Evolutionary conservation across 2,888 invertebrate species (phyloP).

Genomic region (Cheilosia impressa): DNA sequence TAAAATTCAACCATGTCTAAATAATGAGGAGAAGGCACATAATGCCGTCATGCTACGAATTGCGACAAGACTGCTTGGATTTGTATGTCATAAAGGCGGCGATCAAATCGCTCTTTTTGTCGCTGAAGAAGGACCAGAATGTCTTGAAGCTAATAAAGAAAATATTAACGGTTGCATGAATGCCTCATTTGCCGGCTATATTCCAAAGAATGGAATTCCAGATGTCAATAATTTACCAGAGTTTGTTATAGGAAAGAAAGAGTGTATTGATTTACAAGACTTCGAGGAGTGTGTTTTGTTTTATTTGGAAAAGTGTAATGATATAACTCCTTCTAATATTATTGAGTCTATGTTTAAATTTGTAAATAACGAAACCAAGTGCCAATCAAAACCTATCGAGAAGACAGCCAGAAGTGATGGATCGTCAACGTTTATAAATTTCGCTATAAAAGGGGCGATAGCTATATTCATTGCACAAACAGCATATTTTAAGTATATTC

Average conservation of each 20-base stretch:
- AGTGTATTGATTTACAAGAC: slow-evolving; percentile 81
- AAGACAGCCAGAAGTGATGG: slow-evolving; percentile 31
- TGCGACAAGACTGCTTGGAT: slow-evolving; percentile 87
- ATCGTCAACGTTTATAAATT: neutral
- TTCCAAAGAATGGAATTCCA: slow-evolving; percentile 83
- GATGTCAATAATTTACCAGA: slow-evolving; percentile 84
- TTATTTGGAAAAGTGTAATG: slow-evolving; percentile 86
- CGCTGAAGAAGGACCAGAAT: slow-evolving; percentile 91
- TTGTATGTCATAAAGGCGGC: slow-evolving; percentile 91
- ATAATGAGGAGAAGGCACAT: slow-evolving; percentile 86
- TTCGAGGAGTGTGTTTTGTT: slow-evolving; percentile 81
- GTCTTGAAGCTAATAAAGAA: slow-evolving; percentile 86
- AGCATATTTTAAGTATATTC: neutral
- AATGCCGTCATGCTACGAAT: slow-evolving; percentile 87
- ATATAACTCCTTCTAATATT: slow-evolving; percentile 92
- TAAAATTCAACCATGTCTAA: slow-evolving; percentile 87
- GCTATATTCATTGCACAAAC: slow-evolving; percentile 15
- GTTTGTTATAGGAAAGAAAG: slow-evolving; percentile 86
- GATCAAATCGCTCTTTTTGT: slow-evolving; percentile 93
- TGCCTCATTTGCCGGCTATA: slow-evolving; percentile 85
- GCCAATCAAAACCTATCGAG: slow-evolving; percentile 79
- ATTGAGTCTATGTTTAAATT: slow-evolving; percentile 90
- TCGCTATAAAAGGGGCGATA: neutral
- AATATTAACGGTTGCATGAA: slow-evolving; percentile 87
- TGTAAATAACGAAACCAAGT: slow-evolving; percentile 88